Conservation (phyloP, 2,888 invertebrate genomes). For the Xylota sylvarum region DNA sequence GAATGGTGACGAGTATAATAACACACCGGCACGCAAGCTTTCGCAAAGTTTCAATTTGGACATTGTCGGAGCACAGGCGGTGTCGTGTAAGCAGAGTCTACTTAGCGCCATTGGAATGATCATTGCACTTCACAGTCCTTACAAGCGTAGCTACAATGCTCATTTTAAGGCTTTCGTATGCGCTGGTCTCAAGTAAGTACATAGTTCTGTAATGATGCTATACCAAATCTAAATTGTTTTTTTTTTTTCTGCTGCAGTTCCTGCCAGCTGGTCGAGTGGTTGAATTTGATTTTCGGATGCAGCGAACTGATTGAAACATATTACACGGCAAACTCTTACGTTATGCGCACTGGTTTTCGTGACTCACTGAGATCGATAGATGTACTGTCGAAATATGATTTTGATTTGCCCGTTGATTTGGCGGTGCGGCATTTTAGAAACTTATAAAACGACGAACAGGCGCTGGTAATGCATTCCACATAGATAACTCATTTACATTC, state of each 20-base stretch:
- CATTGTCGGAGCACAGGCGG: constrained; percentile 90
- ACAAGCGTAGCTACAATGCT: constrained; percentile 97
- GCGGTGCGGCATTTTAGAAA: constrained; percentile 98
- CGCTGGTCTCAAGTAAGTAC: constrained; percentile 96
- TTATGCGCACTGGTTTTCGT: constrained; percentile 98
- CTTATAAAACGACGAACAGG: constrained; percentile 88
- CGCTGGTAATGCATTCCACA: constrained; percentile 58
- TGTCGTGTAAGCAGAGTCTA: constrained; percentile 87
- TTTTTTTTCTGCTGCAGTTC: constrained; percentile 87
- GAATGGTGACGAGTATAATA: constrained; percentile 97
- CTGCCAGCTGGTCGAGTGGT: constrained; percentile 96
- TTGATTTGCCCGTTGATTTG: constrained; percentile 97
- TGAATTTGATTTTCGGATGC: constrained; percentile 96
- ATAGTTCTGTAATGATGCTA: background rate
- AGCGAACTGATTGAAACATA: constrained; percentile 91
- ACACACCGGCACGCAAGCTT: constrained; percentile 97
- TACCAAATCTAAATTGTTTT: constrained; percentile 7
- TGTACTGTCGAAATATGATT: constrained; percentile 92
- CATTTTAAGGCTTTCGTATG: constrained; percentile 99
- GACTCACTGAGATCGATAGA: constrained; percentile 97
- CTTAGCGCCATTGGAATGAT: constrained; percentile 97
- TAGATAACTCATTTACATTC: constrained; percentile 39
- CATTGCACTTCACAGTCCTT: constrained; percentile 94
- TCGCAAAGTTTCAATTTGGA: constrained; percentile 98
- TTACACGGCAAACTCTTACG: constrained; percentile 97